Evolutionary conservation across 2,113 vertebrate species (phyloP).

Genomic region (Ageneiosus marmoratus): DNA sequence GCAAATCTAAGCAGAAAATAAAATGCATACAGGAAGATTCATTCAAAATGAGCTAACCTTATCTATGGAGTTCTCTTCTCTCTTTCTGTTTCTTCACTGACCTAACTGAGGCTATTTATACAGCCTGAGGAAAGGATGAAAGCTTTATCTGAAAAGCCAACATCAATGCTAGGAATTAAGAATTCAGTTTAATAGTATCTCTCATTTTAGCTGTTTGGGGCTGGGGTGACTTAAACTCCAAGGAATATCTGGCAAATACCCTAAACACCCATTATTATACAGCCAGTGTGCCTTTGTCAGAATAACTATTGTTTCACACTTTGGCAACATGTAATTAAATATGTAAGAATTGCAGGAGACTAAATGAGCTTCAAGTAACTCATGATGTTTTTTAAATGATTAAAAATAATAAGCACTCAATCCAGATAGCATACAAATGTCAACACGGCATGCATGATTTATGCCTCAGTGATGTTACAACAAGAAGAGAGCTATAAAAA

Average conservation of each 20-base stretch:
- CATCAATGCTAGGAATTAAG: not conserved
- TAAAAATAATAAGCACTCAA: not conserved
- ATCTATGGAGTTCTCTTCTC: not conserved
- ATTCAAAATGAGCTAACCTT: not conserved
- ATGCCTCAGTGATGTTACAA: not conserved
- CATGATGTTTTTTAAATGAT: not conserved
- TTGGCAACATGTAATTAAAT: slow-evolving; percentile 5
- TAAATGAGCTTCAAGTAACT: not conserved
- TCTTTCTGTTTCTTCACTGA: not conserved
- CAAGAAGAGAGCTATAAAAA: not conserved
- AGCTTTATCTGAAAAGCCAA: not conserved
- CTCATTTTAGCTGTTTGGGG: not conserved
- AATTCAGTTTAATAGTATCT: not conserved
- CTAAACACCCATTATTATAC: not conserved
- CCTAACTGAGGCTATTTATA: not conserved
- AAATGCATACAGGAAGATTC: not conserved
- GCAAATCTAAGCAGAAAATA: not conserved
- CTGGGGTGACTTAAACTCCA: not conserved
- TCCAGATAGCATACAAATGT: not conserved
- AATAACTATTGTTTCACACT: not conserved
- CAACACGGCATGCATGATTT: not conserved
- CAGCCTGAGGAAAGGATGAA: not conserved
- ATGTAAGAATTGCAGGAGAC: not conserved
- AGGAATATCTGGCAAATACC: not conserved
- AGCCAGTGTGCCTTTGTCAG: not conserved